Percentiles rank a stretch among this genome's conserved stretches.
Evolutionary conservation across 1,140 invertebrate species (phyloP).

Genomic region (Anoplophora glabripennis): DNA sequence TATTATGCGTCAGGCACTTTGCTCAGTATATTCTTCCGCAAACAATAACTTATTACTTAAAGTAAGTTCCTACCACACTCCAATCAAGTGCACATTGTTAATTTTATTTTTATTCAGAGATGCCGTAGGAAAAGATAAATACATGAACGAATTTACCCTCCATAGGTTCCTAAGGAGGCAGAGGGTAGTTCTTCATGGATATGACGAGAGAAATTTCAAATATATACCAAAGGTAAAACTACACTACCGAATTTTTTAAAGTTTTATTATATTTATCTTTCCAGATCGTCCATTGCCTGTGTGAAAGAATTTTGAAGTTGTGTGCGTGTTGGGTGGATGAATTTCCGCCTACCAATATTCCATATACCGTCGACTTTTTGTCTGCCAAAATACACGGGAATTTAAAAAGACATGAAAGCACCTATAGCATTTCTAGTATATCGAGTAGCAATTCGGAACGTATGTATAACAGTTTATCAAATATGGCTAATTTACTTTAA

Average conservation of each 20-base stretch:
- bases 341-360: slow-evolving; percentile 44
- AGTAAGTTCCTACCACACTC: slow-evolving; percentile 48
- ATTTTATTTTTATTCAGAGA: slow-evolving; percentile 39
- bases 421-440: slow-evolving; percentile 37
- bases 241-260: not conserved
- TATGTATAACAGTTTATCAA: slow-evolving; percentile 22
- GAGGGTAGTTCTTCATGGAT: slow-evolving; percentile 71
- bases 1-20: slow-evolving; percentile 78
- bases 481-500: not conserved
- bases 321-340: slow-evolving; percentile 59
- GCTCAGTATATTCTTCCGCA: slow-evolving; percentile 79
- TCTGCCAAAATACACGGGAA: slow-evolving; percentile 33
- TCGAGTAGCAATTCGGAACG: slow-evolving; percentile 34
- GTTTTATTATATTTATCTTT: slow-evolving; percentile 26
- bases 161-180: slow-evolving; percentile 72
- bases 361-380: slow-evolving; percentile 52
- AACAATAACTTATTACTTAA: slow-evolving; percentile 69
- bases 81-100: not conserved
- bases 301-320: slow-evolving; percentile 71
- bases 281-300: slow-evolving; percentile 72
- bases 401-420: slow-evolving; percentile 38
- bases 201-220: slow-evolving; percentile 73
- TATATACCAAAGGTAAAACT: slow-evolving; percentile 72
- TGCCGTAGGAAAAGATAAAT: slow-evolving; percentile 53
- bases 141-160: slow-evolving; percentile 63